Base-by-base conservation (phyloP, 2,888 invertebrate genomes). In the Leptinotarsa peninsularis region DNA sequence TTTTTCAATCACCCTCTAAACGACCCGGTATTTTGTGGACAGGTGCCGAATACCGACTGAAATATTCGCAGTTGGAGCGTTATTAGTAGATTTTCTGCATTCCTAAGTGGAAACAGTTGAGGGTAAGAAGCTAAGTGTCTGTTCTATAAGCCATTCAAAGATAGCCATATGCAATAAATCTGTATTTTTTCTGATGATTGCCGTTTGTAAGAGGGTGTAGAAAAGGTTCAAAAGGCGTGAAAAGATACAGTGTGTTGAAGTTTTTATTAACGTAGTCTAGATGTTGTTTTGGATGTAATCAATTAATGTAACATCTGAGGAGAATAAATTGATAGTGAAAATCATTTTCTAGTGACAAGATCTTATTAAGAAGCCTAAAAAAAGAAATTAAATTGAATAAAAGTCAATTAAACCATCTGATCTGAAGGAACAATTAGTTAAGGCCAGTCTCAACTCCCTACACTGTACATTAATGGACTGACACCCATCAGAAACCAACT, bases 21-120 rank as follows among this genome's bases (percentile, higher is more conserved):
- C 67, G 76, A 63, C 27, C 67, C 66, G 50, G 66, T 70, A 66
- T 49, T n/a, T 43, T 23, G 43, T 66, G 50, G 14, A 27, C 71
- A 73, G 73, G 77, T 77, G 77, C 74, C 76, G 78, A 49, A 70
- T 17, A 52, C 50, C 74, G 72, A 71, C 72, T 67, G 72, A 54
- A 70, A 69, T 49, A 74, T 69, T 73, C 68, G 66, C 58, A 68
- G 74, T 56, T 54, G 27, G 49, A 72, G 71, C 67, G 49, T 67
- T 76, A 72, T 74, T 77, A 77, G 74, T 71, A 74, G 74, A 78
- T 79, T 75, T 78, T 78, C 76, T 56, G 71, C 69, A 78, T 79
- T 73, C 76, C 75, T 76, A 78, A 79, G 79, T 79, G 78, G 78
- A 79, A 79, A 77, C 79, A 79, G 67, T 67, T 79, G 77, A 75